Conservation (phyloP, 2,113 vertebrate genomes). For the Elachura formosa region DNA sequence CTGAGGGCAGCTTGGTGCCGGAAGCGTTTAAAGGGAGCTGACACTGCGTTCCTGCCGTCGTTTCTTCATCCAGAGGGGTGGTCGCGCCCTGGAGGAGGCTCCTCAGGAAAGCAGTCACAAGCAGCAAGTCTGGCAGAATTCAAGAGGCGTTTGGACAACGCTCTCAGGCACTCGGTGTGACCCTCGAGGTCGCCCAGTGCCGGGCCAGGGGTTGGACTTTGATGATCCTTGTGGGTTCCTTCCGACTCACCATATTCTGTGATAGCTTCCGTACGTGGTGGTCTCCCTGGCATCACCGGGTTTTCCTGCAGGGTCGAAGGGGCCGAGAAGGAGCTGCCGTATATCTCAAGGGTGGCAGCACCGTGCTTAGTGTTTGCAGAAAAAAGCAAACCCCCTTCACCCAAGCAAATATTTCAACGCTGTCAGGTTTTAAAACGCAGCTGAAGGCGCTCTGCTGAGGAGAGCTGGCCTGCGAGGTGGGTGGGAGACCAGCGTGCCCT, state of each 20-base stretch:
- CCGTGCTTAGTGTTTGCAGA: not conserved
- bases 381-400: not conserved
- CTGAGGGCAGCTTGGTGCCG: fast-evolving
- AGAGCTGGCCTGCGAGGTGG: not conserved
- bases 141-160: not conserved
- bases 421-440: not conserved
- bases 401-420: not conserved
- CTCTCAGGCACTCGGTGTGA: not conserved
- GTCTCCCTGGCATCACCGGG: fast-evolving
- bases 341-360: not conserved
- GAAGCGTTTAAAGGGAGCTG: fast-evolving
- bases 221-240: not conserved
- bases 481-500: not conserved
- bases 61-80: not conserved
- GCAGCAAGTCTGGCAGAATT: not conserved
- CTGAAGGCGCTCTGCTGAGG: not conserved
- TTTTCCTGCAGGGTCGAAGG: not conserved
- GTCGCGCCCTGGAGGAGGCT: not conserved
- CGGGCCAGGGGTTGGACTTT: not conserved
- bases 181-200: not conserved
- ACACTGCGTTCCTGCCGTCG: fast-evolving
- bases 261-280: fast-evolving
- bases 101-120: not conserved
- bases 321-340: fast-evolving
- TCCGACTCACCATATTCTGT: not conserved